These are phyloP conservation scores for Drosophila ohnishii DNA, from an alignment of 1,140 invertebrate species.

Conservation along the genomic window DNA sequence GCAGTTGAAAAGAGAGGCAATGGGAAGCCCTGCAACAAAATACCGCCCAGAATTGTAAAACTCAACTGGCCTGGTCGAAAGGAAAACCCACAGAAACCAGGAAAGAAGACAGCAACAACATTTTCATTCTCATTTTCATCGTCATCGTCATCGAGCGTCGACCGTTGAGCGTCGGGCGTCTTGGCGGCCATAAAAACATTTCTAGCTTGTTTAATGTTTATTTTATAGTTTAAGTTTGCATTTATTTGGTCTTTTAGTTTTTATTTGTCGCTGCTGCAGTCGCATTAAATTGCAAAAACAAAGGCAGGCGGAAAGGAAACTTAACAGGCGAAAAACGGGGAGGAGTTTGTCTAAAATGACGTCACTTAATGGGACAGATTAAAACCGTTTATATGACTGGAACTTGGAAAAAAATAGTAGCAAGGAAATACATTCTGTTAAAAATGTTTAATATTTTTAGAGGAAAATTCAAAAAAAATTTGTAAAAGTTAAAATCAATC, in stretches of 20 bases:
- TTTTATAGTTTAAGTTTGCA: constrained; percentile 83
- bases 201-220: constrained; percentile 82
- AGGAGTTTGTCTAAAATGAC: neutral
- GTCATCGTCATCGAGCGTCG: constrained; percentile 26
- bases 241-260: constrained; percentile 82
- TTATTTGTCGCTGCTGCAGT: constrained; percentile 57
- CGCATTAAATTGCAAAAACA: constrained; percentile 44
- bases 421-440: neutral
- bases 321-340: constrained; percentile 9
- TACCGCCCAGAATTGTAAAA: constrained; percentile 61
- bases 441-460: constrained; percentile 1
- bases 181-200: constrained; percentile 79
- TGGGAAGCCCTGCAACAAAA: constrained; percentile 67
- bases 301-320: constrained; percentile 22
- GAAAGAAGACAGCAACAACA: constrained; percentile 46
- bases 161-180: constrained; percentile 46
- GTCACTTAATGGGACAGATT: neutral
- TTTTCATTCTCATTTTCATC: constrained; percentile 24
- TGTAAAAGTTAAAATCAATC: too few relatives aligned
- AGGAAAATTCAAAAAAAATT: too few relatives aligned
- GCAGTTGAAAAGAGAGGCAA: constrained; percentile 22
- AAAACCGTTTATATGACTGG: neutral
- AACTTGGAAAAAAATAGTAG: neutral
- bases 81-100: constrained; percentile 20
- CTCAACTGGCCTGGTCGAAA: constrained; percentile 31